Conservation (phyloP, 2,888 invertebrate species). For the Morpho helenor region DNA sequence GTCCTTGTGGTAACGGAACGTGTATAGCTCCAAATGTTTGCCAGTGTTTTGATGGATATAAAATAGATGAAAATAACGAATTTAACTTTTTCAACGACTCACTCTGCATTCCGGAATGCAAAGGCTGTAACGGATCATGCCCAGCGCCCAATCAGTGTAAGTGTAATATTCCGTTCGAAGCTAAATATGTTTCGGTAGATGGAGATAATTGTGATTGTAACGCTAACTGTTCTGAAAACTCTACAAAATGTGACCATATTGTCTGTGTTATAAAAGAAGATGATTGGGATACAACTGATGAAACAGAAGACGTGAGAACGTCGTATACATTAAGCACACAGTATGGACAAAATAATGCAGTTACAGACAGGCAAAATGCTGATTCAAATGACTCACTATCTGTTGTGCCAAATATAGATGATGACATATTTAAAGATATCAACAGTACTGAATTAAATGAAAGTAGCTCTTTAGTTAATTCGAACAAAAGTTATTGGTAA, state of each 20-base stretch:
- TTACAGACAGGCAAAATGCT: not conserved
- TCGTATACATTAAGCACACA: not conserved
- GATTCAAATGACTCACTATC: not conserved
- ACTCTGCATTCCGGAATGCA: slow-evolving; percentile 29
- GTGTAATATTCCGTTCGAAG: slow-evolving; percentile 41
- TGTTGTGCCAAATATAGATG: not conserved
- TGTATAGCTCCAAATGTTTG: slow-evolving; percentile 49
- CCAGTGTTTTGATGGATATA: slow-evolving; percentile 37
- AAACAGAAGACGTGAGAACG: not conserved
- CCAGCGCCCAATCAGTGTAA: slow-evolving; percentile 42
- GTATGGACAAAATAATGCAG: not conserved
- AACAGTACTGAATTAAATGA: not conserved
- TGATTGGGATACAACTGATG: slow-evolving; percentile 3
- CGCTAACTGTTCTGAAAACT: slow-evolving; percentile 14
- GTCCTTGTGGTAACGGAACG: slow-evolving; percentile 41
- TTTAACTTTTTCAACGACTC: slow-evolving; percentile 12
- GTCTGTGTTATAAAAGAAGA: slow-evolving; percentile 17
- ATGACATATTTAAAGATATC: not conserved
- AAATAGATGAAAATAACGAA: slow-evolving; percentile 9
- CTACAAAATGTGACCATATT: slow-evolving; percentile 19
- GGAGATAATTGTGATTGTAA: slow-evolving; percentile 20
- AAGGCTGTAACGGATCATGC: slow-evolving; percentile 30
- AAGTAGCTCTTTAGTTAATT: slow-evolving; percentile 2
- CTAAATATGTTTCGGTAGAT: slow-evolving; percentile 14
- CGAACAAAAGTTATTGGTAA: slow-evolving; percentile 5